phyloP scores from a whole-genome alignment of 2,888 invertebrate species.

The Palloptera scutellata region DNA sequence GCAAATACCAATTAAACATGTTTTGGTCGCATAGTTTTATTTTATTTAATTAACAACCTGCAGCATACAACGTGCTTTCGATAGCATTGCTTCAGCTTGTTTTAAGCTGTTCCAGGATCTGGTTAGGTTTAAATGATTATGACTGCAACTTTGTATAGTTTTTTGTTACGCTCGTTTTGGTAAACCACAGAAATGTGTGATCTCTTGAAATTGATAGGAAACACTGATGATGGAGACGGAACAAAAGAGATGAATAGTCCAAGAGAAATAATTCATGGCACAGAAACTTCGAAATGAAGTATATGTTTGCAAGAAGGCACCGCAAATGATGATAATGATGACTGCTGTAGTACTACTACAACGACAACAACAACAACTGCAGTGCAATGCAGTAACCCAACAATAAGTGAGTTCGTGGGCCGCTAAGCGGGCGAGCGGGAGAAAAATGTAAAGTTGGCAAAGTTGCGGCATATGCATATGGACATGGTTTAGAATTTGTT shows the following conservation, averaged over 20 bases:
- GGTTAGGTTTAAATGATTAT: too few species aligned
- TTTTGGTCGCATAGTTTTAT: too few species aligned
- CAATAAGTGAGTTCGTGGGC: slow-evolving; percentile 55
- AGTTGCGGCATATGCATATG: slow-evolving; percentile 27
- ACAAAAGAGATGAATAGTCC: slow-evolving; percentile 3
- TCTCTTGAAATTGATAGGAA: slow-evolving; percentile 51
- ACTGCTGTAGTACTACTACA: slow-evolving; percentile 31
- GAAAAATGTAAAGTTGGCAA: slow-evolving; percentile 6
- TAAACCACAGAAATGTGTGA: slow-evolving; percentile 30
- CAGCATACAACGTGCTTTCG: too few species aligned
- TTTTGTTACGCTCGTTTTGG: too few species aligned
- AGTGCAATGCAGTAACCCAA: slow-evolving; percentile 28
- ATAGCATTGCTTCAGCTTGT: too few species aligned
- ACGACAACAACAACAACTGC: slow-evolving; percentile 12
- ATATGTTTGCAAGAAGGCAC: slow-evolving; percentile 31
- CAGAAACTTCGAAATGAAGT: slow-evolving; percentile 31
- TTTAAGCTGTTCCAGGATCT: too few species aligned
- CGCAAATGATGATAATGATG: slow-evolving; percentile 49
- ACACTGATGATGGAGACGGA: slow-evolving; percentile 9
- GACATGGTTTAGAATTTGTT: slow-evolving; percentile 46
- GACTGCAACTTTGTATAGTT: too few species aligned
- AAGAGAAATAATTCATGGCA: slow-evolving; percentile 46
- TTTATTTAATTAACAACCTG: too few species aligned
- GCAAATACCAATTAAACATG: too few species aligned
- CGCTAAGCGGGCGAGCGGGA: not conserved